Percentiles rank a stretch among this genome's conserved stretches.
phyloP scores from a whole-genome alignment of 2,797 vertebrate species.

The Dendrocincla fuliginosa region DNA sequence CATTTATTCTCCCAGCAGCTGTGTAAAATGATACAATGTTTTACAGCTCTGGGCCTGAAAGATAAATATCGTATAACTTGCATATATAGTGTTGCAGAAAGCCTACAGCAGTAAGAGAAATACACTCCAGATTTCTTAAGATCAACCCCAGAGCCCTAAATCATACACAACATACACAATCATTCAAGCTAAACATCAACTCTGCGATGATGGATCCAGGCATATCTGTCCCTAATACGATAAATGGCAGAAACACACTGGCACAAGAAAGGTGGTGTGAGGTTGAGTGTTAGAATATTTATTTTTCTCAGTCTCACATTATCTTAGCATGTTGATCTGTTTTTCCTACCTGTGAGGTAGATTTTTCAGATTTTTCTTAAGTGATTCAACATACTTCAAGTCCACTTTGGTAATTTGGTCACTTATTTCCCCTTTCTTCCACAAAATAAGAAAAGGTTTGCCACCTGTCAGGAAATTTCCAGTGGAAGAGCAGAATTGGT shows the following conservation, averaged over 20 bases:
- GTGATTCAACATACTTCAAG: background rate
- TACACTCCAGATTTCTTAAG: background rate
- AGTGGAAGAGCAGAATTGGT: constrained; percentile 8
- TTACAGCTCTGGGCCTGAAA: background rate
- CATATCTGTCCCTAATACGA: background rate
- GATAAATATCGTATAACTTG: background rate
- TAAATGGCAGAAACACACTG: background rate
- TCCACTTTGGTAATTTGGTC: background rate
- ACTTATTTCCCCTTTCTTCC: background rate
- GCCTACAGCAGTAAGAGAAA: background rate
- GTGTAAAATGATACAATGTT: background rate
- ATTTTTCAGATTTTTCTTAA: background rate
- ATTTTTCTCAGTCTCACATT: background rate
- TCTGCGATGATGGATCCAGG: background rate
- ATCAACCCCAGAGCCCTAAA: background rate
- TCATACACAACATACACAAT: background rate
- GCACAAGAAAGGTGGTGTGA: background rate
- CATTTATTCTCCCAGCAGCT: background rate
- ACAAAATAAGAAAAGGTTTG: constrained; percentile 12
- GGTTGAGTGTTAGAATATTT: background rate
- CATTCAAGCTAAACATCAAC: background rate
- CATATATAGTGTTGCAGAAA: background rate
- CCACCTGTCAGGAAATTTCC: constrained; percentile 26
- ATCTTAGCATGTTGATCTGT: background rate
- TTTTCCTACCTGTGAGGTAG: background rate